Evolutionary conservation across 1,140 invertebrate genomes (phyloP).

Genomic region (Bombus fervidus): DNA sequence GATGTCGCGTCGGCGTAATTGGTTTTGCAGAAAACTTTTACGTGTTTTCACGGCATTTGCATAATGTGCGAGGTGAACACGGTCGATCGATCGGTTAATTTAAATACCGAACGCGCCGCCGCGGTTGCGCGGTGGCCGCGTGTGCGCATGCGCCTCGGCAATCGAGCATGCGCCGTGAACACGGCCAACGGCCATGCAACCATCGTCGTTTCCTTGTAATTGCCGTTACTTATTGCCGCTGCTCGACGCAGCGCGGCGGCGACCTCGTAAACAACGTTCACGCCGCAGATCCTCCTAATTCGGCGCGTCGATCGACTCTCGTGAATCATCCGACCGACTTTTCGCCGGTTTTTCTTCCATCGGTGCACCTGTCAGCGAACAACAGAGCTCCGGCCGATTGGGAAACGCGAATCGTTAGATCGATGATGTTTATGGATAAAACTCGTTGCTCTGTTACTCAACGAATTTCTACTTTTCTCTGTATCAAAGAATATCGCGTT

Average conservation of each 20-base stretch:
- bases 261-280: slow-evolving; percentile 59
- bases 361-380: background rate
- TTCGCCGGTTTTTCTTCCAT: slow-evolving; percentile 20
- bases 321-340: slow-evolving; percentile 52
- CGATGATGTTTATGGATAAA: background rate
- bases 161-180: slow-evolving; percentile 34
- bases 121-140: slow-evolving; percentile 29
- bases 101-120: slow-evolving; percentile 77
- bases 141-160: slow-evolving; percentile 49
- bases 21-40: slow-evolving; percentile 80
- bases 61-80: slow-evolving; percentile 79
- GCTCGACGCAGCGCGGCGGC: slow-evolving; percentile 51
- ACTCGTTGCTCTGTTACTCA: background rate
- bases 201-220: slow-evolving; percentile 78
- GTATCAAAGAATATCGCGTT: too few species aligned
- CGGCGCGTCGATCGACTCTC: slow-evolving; percentile 33
- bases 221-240: slow-evolving; percentile 80
- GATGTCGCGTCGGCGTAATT: slow-evolving; percentile 79
- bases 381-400: background rate
- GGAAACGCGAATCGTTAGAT: background rate
- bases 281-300: slow-evolving; percentile 72
- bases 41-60: slow-evolving; percentile 80
- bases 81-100: slow-evolving; percentile 80
- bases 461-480: background rate
- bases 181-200: slow-evolving; percentile 48